phyloP scores from a whole-genome alignment of 2,113 vertebrate species.

The Centrocercus urophasianus region DNA sequence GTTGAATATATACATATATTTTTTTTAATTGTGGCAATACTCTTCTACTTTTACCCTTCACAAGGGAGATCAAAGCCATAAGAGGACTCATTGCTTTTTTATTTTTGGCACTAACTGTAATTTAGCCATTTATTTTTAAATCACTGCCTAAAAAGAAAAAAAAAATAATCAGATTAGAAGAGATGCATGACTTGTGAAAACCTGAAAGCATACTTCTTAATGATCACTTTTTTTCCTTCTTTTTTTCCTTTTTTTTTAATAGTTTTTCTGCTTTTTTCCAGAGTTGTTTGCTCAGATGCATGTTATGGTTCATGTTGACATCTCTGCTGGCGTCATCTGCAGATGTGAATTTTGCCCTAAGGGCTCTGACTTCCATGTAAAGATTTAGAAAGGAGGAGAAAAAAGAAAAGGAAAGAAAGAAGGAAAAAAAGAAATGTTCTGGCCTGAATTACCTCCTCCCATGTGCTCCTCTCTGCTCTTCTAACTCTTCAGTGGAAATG shows the following conservation, averaged over 20 bases:
- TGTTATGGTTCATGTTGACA: conserved; percentile 21
- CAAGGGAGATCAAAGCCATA: conserved; percentile 99
- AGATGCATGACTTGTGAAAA: conserved; percentile 60
- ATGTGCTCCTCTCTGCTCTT: not conserved
- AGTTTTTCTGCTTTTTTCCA: not conserved
- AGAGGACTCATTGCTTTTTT: conserved; percentile 83
- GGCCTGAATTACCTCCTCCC: not conserved
- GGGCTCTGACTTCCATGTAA: conserved; percentile 44
- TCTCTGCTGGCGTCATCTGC: not conserved
- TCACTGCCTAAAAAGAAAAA: conserved; percentile 59
- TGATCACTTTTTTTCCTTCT: conserved; percentile 36
- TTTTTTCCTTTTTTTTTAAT: not conserved
- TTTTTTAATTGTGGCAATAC: conserved; percentile 84
- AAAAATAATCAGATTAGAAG: conserved; percentile 46
- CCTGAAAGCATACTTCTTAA: conserved; percentile 61
- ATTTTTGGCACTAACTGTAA: conserved; percentile 60
- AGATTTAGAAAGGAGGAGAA: conserved; percentile 8
- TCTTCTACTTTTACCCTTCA: conserved; percentile 87
- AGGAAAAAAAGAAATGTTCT: not conserved
- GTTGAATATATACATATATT: conserved; percentile 74
- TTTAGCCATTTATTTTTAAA: conserved; percentile 70
- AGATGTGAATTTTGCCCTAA: conserved; percentile 44
- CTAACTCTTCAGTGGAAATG: not conserved
- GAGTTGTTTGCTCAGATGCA: conserved; percentile 51
- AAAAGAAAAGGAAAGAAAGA: not conserved